A percentile compares a stretch with the other conserved stretches of the same genome.
Conservation (phyloP, 1,140 invertebrate genomes). For the Lordiphosa mommai region DNA sequence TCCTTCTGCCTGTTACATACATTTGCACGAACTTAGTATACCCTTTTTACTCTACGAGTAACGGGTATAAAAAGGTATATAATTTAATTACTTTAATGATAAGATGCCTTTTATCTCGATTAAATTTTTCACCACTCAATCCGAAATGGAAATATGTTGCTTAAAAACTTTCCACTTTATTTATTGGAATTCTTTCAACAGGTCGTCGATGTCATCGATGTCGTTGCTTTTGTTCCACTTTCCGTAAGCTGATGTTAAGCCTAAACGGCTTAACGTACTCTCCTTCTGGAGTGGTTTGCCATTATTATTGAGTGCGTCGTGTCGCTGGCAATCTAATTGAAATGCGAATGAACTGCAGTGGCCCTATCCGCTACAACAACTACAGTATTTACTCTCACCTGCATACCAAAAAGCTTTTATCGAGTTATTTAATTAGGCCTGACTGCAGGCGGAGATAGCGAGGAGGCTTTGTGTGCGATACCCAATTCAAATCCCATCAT, state of each 20-base stretch:
- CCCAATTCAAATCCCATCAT: not conserved
- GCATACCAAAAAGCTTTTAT: slow-evolving; percentile 27
- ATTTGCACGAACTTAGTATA: too few relatives aligned
- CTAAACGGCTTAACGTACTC: slow-evolving; percentile 51
- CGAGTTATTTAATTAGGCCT: slow-evolving; percentile 57
- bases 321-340: slow-evolving; percentile 46
- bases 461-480: slow-evolving; percentile 13
- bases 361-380: slow-evolving; percentile 4
- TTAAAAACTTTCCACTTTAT: not conserved
- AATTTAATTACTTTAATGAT: too few relatives aligned
- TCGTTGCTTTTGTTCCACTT: slow-evolving; percentile 44
- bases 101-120: too few relatives aligned
- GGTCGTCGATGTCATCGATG: slow-evolving; percentile 35
- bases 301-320: slow-evolving; percentile 30
- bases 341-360: slow-evolving; percentile 62
- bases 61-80: too few relatives aligned
- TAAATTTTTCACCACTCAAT: too few relatives aligned
- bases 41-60: too few relatives aligned
- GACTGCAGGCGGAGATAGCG: not conserved
- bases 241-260: slow-evolving; percentile 57
- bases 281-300: slow-evolving; percentile 39
- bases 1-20: too few relatives aligned
- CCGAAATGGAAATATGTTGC: slow-evolving; percentile 6
- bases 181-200: slow-evolving; percentile 38
- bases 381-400: slow-evolving; percentile 4